Conservation (phyloP, 2,797 vertebrate genomes). For the Sphaeramia orbicularis region DNA sequence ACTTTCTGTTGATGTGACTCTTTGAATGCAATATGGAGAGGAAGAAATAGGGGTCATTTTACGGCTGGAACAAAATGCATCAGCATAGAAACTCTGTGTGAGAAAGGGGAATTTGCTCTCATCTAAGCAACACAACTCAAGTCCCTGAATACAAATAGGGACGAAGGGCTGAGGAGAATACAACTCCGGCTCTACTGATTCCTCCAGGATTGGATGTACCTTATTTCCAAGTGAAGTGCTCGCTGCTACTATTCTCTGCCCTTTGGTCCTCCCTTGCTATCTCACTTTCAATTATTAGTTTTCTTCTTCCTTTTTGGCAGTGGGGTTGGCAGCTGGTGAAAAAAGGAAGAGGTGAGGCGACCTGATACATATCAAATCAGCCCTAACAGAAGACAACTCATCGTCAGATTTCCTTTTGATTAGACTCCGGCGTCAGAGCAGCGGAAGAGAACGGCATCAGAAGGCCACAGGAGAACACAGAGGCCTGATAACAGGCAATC, state of each 20-base stretch:
- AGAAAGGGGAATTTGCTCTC: slow-evolving; percentile 47
- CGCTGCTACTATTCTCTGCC: slow-evolving; percentile 20
- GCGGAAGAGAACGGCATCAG: slow-evolving; percentile 3
- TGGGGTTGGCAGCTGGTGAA: not conserved
- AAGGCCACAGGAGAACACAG: slow-evolving; percentile 15
- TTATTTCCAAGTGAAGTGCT: slow-evolving; percentile 59
- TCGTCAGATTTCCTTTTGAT: slow-evolving; percentile 58
- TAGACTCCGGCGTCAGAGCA: slow-evolving; percentile 17
- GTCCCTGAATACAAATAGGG: slow-evolving; percentile 56
- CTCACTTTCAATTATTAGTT: slow-evolving; percentile 61
- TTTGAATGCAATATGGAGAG: slow-evolving; percentile 44
- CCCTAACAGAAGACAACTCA: slow-evolving; percentile 43
- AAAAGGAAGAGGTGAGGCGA: slow-evolving; percentile 27
- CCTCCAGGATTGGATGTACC: slow-evolving; percentile 50
- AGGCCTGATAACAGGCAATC: slow-evolving; percentile 42
- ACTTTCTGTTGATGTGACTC: slow-evolving; percentile 27
- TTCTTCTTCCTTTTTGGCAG: slow-evolving; percentile 14
- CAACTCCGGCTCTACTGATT: slow-evolving; percentile 28
- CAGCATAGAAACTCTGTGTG: slow-evolving; percentile 16
- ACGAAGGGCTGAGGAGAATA: slow-evolving; percentile 35
- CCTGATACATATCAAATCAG: slow-evolving; percentile 56
- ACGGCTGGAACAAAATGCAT: slow-evolving; percentile 36
- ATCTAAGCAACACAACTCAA: slow-evolving; percentile 38
- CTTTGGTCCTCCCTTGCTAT: slow-evolving; percentile 39
- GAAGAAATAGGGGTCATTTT: slow-evolving; percentile 57